Base-by-base conservation (phyloP, 2,797 vertebrate genomes). In the Galagoides demidoff region DNA sequence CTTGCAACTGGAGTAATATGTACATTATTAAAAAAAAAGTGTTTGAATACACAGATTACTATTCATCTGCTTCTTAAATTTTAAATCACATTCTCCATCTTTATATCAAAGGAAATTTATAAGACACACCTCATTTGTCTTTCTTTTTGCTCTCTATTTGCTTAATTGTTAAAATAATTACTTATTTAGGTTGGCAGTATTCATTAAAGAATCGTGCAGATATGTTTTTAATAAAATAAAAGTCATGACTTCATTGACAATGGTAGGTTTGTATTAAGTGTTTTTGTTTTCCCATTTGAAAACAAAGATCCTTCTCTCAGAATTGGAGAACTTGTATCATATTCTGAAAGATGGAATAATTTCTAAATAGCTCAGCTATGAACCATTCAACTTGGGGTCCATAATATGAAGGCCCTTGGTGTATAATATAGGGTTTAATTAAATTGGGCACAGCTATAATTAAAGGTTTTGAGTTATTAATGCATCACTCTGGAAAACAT, bases 401-500 rank as follows among this genome's bases (percentile, higher is more conserved):
- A 43, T 94, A 81, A 93, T 96, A 94, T 85, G 92, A 97, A 90
- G 74, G 88, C 66, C 0, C 7, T 96, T 96, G 96, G 94, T 97
- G 96, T 96, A 89, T 97, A 97, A 97, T 94, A 66, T 90, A 96
- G 88, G 82, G 78, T 97, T 98, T 98, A 97, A 98, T 98, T 98
- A 98, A 98, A 98, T 94, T 93, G 93, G 87, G 78, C 93, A 92
- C 61, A 73, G 88, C 86, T 95, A 96, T 98, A 98, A 98, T 98
- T 97, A 97, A 97, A 97, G 96, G 81, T 96, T 98, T 97, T 96
- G 92, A 98, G 96, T 97, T 98, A 97, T 97, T 98, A 97, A 97
- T 97, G 95, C 73, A 96, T 97, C 96, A 91, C 78, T 93, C 83
- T 97, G 77, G 89, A 86, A 98, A 98, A 97, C 97, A 98, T 98